Percentiles rank a stretch among this genome's conserved stretches.
Conservation (phyloP, 2,888 invertebrate species). For the Laothoe populi region DNA sequence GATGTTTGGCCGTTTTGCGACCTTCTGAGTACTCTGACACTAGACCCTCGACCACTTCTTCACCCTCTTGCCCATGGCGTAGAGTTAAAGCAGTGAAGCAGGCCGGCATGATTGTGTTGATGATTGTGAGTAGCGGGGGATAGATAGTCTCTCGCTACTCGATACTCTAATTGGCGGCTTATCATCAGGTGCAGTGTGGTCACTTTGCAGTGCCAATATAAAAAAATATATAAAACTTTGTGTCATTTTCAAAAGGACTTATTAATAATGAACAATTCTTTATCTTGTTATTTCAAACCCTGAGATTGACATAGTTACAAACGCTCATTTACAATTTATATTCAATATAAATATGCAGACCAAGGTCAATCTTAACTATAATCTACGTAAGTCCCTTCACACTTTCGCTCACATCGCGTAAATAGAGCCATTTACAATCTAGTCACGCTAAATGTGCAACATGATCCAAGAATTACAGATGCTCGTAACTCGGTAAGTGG, state of each 20-base stretch:
- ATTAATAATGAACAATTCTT: background rate
- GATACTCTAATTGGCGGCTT: too few relatives aligned
- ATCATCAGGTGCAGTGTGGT: too few relatives aligned
- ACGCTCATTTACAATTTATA: background rate
- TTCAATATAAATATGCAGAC: slow-evolving; percentile 3
- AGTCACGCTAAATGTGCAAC: slow-evolving; percentile 10
- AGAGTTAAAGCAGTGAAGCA: too few relatives aligned
- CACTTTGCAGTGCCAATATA: too few relatives aligned
- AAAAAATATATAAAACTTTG: background rate
- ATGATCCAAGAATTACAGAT: slow-evolving; percentile 10
- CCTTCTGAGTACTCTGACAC: too few relatives aligned
- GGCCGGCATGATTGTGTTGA: too few relatives aligned
- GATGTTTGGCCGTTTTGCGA: too few relatives aligned
- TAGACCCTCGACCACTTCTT: too few relatives aligned
- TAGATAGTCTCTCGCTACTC: too few relatives aligned
- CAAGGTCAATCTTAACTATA: slow-evolving; percentile 12
- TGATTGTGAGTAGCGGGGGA: too few relatives aligned
- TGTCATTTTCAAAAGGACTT: background rate
- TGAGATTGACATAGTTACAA: background rate
- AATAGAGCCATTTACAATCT: slow-evolving; percentile 7
- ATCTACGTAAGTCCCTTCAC: background rate
- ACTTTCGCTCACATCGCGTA: slow-evolving; percentile 9
- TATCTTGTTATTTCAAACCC: background rate
- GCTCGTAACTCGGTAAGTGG: slow-evolving; percentile 37
- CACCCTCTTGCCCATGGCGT: too few relatives aligned